These are phyloP conservation scores for Siniperca chuatsi DNA, from an alignment of 2,113 vertebrate species.

Conservation along the genomic window DNA sequence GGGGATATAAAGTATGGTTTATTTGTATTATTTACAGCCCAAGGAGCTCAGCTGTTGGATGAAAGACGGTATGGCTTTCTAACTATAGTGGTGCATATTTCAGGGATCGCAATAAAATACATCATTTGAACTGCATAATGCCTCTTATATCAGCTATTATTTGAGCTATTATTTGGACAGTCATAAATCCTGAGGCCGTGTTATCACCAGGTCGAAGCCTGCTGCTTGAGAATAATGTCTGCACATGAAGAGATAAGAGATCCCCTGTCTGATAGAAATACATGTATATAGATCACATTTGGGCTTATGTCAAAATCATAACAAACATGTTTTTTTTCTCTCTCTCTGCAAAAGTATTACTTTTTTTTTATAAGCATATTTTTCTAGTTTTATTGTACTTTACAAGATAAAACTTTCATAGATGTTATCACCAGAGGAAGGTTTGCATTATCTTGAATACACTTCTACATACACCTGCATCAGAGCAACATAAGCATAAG, in stretches of 20 bases:
- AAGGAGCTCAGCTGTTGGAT: constrained; percentile 29
- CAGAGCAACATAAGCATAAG: background rate
- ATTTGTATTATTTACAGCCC: constrained; percentile 44
- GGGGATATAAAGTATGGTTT: constrained; percentile 13
- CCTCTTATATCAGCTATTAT: constrained; percentile 48
- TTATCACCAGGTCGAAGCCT: constrained; percentile 28
- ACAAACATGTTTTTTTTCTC: background rate
- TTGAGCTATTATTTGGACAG: constrained; percentile 51
- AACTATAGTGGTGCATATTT: constrained; percentile 48
- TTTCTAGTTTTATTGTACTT: background rate
- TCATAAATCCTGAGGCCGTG: constrained; percentile 29
- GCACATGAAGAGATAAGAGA: constrained; percentile 19
- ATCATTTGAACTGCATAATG: constrained; percentile 56
- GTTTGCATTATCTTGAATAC: background rate
- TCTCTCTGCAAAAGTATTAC: background rate
- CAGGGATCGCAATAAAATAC: constrained; percentile 56
- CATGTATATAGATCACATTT: constrained; percentile 8
- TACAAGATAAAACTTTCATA: background rate
- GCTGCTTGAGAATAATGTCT: constrained; percentile 23
- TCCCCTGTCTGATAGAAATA: constrained; percentile 5
- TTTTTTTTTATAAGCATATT: background rate
- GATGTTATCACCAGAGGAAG: constrained; percentile 3
- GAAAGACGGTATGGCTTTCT: constrained; percentile 37
- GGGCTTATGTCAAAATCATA: background rate
- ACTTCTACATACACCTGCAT: background rate